Evolutionary conservation across 2,113 vertebrate genomes (phyloP).

Genomic region (Perca flavescens): DNA sequence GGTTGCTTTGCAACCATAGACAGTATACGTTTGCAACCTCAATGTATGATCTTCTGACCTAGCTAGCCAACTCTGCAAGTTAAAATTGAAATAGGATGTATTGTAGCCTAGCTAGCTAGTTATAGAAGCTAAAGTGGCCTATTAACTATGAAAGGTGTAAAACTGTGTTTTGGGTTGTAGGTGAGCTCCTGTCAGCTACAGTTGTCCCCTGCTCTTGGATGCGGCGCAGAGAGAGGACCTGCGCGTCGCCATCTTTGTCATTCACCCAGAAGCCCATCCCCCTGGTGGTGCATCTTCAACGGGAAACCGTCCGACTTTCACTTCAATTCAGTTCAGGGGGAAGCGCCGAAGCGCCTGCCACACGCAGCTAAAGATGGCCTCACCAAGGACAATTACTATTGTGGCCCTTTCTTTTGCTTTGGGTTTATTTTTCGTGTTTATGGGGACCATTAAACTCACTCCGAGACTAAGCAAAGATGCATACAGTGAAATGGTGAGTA

Average conservation of each 20-base stretch:
- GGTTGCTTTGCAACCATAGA: slow-evolving; percentile 11
- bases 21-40: background rate
- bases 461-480: slow-evolving; percentile 97
- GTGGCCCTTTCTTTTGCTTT: slow-evolving; percentile 94
- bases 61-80: too few species aligned
- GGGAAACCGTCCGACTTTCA: slow-evolving; percentile 40
- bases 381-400: slow-evolving; percentile 93
- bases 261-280: slow-evolving; percentile 72
- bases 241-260: slow-evolving; percentile 60
- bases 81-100: background rate
- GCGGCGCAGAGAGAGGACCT: background rate
- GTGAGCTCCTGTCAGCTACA: background rate
- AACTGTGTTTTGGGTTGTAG: background rate
- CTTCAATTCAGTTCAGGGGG: slow-evolving; percentile 43
- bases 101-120: background rate
- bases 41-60: background rate
- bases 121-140: too few species aligned
- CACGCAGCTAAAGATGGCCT: slow-evolving; percentile 87
- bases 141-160: background rate
- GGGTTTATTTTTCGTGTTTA: slow-evolving; percentile 97
- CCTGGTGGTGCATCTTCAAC: slow-evolving; percentile 59
- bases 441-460: slow-evolving; percentile 98
- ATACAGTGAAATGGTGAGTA: slow-evolving; percentile 97
- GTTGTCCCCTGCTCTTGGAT: slow-evolving; percentile 3
- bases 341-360: slow-evolving; percentile 51